Evolutionary conservation across 35 echinoderm and acorn worm genomes (phyloP).

Genomic region (Heliocidaris tuberculata): DNA sequence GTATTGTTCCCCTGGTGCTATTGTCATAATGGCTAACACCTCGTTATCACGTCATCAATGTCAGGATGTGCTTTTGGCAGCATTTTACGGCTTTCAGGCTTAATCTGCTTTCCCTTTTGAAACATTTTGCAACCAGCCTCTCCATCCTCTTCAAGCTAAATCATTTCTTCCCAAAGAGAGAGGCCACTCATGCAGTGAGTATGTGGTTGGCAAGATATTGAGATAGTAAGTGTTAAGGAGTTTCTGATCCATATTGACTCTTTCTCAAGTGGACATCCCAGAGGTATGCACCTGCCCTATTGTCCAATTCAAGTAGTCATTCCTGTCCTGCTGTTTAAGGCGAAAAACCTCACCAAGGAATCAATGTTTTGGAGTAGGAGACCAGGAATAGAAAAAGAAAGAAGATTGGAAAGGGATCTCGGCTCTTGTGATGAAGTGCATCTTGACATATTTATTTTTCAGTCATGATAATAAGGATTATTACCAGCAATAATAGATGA

Average conservation of each 20-base stretch:
- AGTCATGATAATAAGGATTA: not conserved
- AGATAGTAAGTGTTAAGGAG: not conserved
- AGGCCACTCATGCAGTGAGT: not conserved
- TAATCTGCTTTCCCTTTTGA: not conserved
- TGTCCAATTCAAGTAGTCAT: constrained; percentile 8
- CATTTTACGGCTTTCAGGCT: not conserved
- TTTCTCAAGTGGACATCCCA: constrained; percentile 24
- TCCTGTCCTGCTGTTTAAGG: not conserved
- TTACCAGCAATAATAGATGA: not conserved
- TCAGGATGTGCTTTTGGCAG: not conserved
- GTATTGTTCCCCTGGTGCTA: not conserved
- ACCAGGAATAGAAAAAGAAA: not conserved
- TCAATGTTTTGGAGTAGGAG: not conserved
- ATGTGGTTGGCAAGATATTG: not conserved
- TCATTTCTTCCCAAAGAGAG: not conserved
- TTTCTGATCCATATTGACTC: constrained; percentile 30
- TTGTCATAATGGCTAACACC: not conserved
- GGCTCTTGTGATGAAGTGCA: not conserved
- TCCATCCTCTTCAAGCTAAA: not conserved
- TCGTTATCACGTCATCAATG: not conserved
- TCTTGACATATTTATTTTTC: not conserved
- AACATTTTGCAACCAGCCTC: not conserved
- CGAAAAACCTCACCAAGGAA: not conserved
- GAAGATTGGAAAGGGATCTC: not conserved
- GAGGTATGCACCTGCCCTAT: constrained; percentile 17